Evolutionary conservation across 2,797 vertebrate species (phyloP).

Genomic region (Emydoidea blandingii): DNA sequence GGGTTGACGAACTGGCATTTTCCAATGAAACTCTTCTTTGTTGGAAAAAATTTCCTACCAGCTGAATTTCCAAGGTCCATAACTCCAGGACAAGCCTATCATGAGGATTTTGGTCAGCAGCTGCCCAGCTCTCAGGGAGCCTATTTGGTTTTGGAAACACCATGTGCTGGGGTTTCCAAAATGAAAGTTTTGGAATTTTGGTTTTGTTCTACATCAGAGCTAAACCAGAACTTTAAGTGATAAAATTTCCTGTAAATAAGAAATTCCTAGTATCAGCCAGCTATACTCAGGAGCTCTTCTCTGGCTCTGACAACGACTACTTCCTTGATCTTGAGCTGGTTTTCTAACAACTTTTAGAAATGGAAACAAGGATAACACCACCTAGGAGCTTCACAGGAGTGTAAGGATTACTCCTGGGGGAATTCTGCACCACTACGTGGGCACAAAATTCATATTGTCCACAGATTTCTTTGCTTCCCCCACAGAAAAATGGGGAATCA

Average conservation of each 20-base stretch:
- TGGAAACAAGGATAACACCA: no score
- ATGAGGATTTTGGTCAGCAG: not conserved
- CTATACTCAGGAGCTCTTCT: not conserved
- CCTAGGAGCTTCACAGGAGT: no score
- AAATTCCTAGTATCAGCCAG: not conserved
- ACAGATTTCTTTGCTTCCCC: no score
- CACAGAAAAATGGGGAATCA: no score
- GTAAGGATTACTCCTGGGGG: no score
- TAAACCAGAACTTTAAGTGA: not conserved
- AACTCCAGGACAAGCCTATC: not conserved
- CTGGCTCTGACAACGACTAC: not conserved
- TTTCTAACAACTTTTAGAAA: no score
- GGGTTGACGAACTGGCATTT: not conserved
- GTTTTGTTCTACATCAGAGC: not conserved
- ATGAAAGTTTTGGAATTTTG: not conserved
- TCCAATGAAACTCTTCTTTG: no score
- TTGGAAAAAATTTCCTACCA: not conserved
- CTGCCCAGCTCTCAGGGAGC: not conserved
- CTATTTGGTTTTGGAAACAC: not conserved
- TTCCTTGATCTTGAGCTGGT: not conserved
- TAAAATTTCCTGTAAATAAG: not conserved
- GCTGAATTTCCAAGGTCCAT: not conserved
- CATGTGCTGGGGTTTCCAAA: not conserved
- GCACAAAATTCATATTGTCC: no score
- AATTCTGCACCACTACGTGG: no score